Percentiles rank a stretch among this genome's conserved stretches.
Evolutionary conservation across 1,140 invertebrate species (phyloP).

Genomic region (Drosophila parabipectinata): DNA sequence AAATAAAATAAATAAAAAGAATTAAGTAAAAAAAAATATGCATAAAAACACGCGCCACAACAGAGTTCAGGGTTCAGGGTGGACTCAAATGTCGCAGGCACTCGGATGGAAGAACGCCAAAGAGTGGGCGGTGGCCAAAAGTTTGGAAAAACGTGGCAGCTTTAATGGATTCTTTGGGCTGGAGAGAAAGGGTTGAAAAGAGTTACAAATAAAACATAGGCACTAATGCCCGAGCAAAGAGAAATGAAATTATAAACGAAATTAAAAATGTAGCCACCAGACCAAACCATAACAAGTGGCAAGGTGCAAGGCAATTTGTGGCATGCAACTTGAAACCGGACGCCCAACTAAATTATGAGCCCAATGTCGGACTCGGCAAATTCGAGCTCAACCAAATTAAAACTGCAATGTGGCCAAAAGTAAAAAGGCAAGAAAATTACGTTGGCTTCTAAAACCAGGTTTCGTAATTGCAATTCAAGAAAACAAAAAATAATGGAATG

Average conservation of each 20-base stretch:
- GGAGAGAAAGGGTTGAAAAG: neutral
- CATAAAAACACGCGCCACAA: conserved; percentile 12
- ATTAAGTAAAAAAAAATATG: conserved; percentile 27
- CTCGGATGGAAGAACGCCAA: conserved; percentile 59
- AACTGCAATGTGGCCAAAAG: conserved; percentile 24
- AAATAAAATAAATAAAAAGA: conserved; percentile 16
- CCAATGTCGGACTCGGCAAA: conserved; percentile 17
- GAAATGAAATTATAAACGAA: conserved; percentile 31
- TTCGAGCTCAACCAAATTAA: conserved; percentile 45
- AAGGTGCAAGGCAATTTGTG: conserved; percentile 43
- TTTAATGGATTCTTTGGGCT: conserved; percentile 4
- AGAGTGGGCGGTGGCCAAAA: conserved; percentile 14
- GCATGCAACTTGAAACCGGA: conserved; percentile 39
- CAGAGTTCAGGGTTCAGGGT: conserved; percentile 40
- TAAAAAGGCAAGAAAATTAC: conserved; percentile 19
- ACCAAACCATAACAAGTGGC: conserved; percentile 30
- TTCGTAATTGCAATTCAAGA: neutral
- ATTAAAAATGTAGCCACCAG: conserved; percentile 27
- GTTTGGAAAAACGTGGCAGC: neutral
- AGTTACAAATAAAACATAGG: conserved; percentile 15
- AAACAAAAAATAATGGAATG: neutral
- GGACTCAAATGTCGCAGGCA: conserved; percentile 54
- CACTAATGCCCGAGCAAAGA: conserved; percentile 6
- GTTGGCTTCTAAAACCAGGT: conserved; percentile 15
- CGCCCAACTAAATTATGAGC: conserved; percentile 37